phyloP scores from a whole-genome alignment of 2,888 invertebrate species.

The Agrochola macilenta region DNA sequence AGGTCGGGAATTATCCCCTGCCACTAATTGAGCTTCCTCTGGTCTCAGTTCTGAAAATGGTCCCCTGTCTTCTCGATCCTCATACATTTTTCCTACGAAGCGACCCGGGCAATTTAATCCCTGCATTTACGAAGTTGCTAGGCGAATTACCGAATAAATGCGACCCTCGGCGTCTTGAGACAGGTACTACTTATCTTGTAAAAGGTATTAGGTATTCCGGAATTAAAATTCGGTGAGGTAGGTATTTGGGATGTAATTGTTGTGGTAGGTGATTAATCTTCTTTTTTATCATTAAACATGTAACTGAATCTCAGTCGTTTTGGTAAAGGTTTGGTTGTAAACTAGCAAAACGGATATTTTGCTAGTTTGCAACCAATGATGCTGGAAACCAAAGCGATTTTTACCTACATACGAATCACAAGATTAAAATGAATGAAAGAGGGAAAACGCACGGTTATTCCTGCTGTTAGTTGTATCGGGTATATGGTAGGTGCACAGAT shows the following conservation, averaged over 20 bases:
- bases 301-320: background rate
- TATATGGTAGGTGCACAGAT: background rate
- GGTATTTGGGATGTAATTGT: slow-evolving; percentile 50
- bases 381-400: background rate
- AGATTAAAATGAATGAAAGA: too few species aligned
- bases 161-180: slow-evolving; percentile 66
- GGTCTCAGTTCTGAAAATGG: slow-evolving; percentile 36
- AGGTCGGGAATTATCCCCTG: slow-evolving; percentile 68
- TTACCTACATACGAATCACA: background rate
- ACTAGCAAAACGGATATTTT: background rate
- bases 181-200: slow-evolving; percentile 69
- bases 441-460: background rate
- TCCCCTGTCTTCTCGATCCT: slow-evolving; percentile 54
- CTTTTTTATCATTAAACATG: slow-evolving; percentile 1
- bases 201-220: slow-evolving; percentile 61
- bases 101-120: slow-evolving; percentile 75
- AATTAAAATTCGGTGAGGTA: slow-evolving; percentile 62
- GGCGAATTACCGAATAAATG: slow-evolving; percentile 74
- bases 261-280: slow-evolving; percentile 38
- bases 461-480: background rate
- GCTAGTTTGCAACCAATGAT: too few species aligned
- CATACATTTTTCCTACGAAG: slow-evolving; percentile 77
- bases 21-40: slow-evolving; percentile 71
- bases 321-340: background rate
- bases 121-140: slow-evolving; percentile 71